A percentile compares a stretch with the other conserved stretches of the same genome.
Conservation (phyloP, 1,140 invertebrate genomes). For the Drosophila lacertosa region DNA sequence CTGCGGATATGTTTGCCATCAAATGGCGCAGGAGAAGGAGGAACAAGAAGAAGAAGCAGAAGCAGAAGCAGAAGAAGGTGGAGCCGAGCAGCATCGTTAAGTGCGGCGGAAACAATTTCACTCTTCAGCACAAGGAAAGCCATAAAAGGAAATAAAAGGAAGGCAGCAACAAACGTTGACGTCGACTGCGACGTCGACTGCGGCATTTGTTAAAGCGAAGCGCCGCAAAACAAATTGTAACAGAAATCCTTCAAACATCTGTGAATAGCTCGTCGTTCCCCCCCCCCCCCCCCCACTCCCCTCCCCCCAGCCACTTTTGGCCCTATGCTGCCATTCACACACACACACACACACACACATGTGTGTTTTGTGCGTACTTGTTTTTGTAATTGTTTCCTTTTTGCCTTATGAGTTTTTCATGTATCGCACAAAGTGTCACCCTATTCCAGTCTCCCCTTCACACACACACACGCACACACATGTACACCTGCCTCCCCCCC, state of each 20-base stretch:
- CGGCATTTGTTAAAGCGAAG: slow-evolving; percentile 62
- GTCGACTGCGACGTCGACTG: slow-evolving; percentile 9
- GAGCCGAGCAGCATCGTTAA: slow-evolving; percentile 68
- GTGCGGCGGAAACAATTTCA: slow-evolving; percentile 79
- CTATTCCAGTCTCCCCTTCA: slow-evolving; percentile 18
- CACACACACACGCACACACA: background rate
- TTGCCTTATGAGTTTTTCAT: slow-evolving; percentile 75
- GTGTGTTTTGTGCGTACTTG: slow-evolving; percentile 23
- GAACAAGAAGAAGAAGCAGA: background rate
- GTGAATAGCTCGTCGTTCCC: slow-evolving; percentile 36
- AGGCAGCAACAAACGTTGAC: slow-evolving; percentile 37
- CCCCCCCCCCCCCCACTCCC: background rate
- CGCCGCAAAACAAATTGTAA: slow-evolving; percentile 64
- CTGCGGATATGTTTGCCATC: slow-evolving; percentile 79
- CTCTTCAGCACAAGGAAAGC: slow-evolving; percentile 72
- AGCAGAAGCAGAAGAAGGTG: background rate
- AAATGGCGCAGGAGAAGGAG: slow-evolving; percentile 38
- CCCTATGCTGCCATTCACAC: slow-evolving; percentile 16
- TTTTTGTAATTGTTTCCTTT: slow-evolving; percentile 77
- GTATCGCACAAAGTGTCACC: slow-evolving; percentile 64
- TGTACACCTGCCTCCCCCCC: slow-evolving; percentile 39
- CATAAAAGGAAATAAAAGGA: slow-evolving; percentile 75
- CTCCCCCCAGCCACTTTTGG: slow-evolving; percentile 4
- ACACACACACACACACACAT: slow-evolving; percentile 3
- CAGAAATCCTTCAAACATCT: slow-evolving; percentile 81